Conservation (phyloP, 2,888 invertebrate genomes). For the Xanthorhoe spadicearia region DNA sequence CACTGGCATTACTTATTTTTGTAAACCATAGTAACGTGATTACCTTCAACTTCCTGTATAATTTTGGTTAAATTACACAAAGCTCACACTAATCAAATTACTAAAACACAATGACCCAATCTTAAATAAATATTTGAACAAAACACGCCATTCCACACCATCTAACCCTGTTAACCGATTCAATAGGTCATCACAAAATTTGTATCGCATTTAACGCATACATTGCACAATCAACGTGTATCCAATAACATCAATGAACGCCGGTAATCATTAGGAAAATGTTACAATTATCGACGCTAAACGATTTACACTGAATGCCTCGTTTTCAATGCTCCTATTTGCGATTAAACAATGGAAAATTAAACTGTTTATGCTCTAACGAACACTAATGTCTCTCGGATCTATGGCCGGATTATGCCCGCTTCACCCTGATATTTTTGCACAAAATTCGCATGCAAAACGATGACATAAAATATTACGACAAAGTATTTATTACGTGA, state of each 20-base stretch:
- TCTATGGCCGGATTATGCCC: constrained; percentile 42
- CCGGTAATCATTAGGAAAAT: constrained; percentile 72
- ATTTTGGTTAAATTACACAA: constrained; percentile 29
- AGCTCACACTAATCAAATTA: constrained; percentile 30
- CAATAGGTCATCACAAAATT: constrained; percentile 49
- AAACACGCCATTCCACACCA: constrained; percentile 33
- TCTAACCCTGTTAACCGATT: constrained; percentile 40
- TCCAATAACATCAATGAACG: constrained; percentile 50
- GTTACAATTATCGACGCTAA: constrained; percentile 70
- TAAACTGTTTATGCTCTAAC: constrained; percentile 73
- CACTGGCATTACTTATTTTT: constrained; percentile 9
- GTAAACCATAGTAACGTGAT: constrained; percentile 11
- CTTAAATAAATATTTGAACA: constrained; percentile 25
- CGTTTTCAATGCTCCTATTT: constrained; percentile 55
- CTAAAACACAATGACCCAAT: constrained; percentile 20
- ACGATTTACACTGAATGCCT: constrained; percentile 66
- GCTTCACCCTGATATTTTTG: constrained; percentile 42
- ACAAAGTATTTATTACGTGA: constrained; percentile 44
- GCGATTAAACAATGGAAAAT: constrained; percentile 74
- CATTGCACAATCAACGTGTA: constrained; percentile 49
- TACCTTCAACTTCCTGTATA: constrained; percentile 22
- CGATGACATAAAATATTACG: constrained; percentile 47
- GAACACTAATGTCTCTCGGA: constrained; percentile 60
- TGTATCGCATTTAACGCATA: constrained; percentile 50
- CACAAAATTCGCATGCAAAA: constrained; percentile 37